Conservation (phyloP, 2,113 vertebrate species). For the Gasterosteus aculeatus region DNA sequence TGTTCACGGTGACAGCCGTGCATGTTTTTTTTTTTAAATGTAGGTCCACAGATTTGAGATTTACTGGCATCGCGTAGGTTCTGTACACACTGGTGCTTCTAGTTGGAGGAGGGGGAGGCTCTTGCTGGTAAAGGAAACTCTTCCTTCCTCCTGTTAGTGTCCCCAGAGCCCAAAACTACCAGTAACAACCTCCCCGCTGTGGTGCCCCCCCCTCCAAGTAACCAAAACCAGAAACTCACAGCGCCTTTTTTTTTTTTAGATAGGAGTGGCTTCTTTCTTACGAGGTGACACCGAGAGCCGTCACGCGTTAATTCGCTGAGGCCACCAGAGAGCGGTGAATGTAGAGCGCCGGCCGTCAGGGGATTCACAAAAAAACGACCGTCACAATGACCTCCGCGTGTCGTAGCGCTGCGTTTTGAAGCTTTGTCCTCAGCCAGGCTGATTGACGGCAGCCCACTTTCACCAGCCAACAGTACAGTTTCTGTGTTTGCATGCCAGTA, state of each 20-base stretch:
- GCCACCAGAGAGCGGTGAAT: constrained; percentile 71
- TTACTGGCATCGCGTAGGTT: neutral
- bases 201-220: constrained; percentile 42
- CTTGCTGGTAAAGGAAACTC: constrained; percentile 22
- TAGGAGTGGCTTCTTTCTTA: constrained; percentile 45
- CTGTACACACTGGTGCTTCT: constrained; percentile 25
- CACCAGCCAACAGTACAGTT: constrained; percentile 7
- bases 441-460: constrained; percentile 33
- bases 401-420: constrained; percentile 40
- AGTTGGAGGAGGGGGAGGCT: constrained; percentile 1
- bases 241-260: constrained; percentile 42
- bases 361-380: constrained; percentile 71
- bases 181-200: constrained; percentile 51
- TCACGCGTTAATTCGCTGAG: constrained; percentile 66
- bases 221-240: constrained; percentile 70
- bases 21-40: constrained; percentile 20
- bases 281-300: constrained; percentile 53
- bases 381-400: constrained; percentile 67
- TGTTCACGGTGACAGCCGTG: constrained; percentile 11
- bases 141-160: constrained; percentile 23
- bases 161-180: constrained; percentile 24
- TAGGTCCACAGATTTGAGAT: constrained; percentile 21
- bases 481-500: constrained; percentile 35
- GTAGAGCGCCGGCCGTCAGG: constrained; percentile 65
- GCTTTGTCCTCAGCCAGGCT: constrained; percentile 43